These are phyloP conservation scores for Heterohyrax brucei DNA, from an alignment of 2,797 vertebrate genomes.

Conservation along the genomic window DNA sequence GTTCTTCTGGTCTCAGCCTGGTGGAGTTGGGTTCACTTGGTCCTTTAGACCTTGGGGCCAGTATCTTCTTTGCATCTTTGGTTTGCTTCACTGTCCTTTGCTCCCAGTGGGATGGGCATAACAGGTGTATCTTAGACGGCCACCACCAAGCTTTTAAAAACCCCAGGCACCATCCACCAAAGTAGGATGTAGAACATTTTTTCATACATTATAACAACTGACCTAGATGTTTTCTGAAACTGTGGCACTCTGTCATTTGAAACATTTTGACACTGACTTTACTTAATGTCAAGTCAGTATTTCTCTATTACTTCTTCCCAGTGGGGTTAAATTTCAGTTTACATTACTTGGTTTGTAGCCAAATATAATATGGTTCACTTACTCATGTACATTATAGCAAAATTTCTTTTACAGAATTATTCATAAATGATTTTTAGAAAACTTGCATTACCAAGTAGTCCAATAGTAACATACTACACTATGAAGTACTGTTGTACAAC, in stretches of 20 bases:
- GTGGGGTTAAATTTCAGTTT: conserved; percentile 76
- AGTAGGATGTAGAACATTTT: too few relatives aligned
- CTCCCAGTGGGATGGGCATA: too few relatives aligned
- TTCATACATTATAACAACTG: too few relatives aligned
- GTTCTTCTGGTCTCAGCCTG: too few relatives aligned
- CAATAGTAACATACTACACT: neutral
- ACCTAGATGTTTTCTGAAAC: too few relatives aligned
- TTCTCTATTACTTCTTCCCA: conserved; percentile 47
- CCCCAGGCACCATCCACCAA: too few relatives aligned
- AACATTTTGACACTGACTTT: conserved; percentile 81
- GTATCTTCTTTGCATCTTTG: too few relatives aligned
- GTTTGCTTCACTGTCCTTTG: too few relatives aligned
- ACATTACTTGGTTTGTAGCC: conserved; percentile 55
- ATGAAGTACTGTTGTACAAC: neutral
- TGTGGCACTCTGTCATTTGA: conserved; percentile 23
- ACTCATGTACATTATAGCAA: neutral
- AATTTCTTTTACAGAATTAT: conserved; percentile 12
- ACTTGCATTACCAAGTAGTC: neutral
- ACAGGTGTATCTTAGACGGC: too few relatives aligned
- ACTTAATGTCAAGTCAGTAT: conserved; percentile 83
- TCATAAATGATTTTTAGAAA: neutral
- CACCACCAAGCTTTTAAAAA: too few relatives aligned
- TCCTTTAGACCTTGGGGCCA: too few relatives aligned
- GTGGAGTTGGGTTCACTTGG: too few relatives aligned
- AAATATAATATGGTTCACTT: conserved; percentile 68